A percentile compares a stretch with the other conserved stretches of the same genome.
These are phyloP conservation scores for Podarcis muralis DNA, from an alignment of 2,113 vertebrate species.

Conservation along the genomic window DNA sequence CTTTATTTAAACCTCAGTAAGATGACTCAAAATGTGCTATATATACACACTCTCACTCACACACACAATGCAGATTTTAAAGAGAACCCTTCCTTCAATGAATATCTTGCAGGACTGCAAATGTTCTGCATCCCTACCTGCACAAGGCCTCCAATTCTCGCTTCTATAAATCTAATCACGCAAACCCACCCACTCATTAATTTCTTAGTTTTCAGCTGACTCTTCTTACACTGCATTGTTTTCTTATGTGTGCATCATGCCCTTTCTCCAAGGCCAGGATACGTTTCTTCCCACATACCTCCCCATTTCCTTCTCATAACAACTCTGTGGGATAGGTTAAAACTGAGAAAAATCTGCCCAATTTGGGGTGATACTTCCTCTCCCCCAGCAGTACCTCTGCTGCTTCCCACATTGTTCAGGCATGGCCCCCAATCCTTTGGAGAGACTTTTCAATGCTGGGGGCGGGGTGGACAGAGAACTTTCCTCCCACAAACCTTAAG, in stretches of 20 bases:
- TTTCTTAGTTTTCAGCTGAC: background rate
- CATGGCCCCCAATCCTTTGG: background rate
- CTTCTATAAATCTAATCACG: background rate
- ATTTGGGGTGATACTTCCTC: background rate
- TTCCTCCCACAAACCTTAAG: background rate
- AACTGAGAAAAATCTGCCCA: background rate
- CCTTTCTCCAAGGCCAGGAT: background rate
- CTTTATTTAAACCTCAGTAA: slow-evolving; percentile 59
- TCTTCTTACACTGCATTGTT: background rate
- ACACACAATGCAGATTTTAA: too few relatives aligned
- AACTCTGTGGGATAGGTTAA: background rate
- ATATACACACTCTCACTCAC: background rate
- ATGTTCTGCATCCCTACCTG: background rate
- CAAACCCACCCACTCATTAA: background rate
- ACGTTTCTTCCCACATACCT: background rate
- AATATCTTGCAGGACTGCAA: background rate
- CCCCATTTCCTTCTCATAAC: background rate
- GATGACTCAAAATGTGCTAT: slow-evolving; percentile 31
- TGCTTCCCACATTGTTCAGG: background rate
- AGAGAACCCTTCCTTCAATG: background rate
- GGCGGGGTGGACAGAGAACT: background rate
- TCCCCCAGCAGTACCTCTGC: background rate
- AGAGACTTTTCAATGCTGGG: background rate
- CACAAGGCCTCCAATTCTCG: background rate
- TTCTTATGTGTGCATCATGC: background rate